Evolutionary conservation across 2,113 vertebrate genomes (phyloP).

Genomic region (Aegithalos caudatus): DNA sequence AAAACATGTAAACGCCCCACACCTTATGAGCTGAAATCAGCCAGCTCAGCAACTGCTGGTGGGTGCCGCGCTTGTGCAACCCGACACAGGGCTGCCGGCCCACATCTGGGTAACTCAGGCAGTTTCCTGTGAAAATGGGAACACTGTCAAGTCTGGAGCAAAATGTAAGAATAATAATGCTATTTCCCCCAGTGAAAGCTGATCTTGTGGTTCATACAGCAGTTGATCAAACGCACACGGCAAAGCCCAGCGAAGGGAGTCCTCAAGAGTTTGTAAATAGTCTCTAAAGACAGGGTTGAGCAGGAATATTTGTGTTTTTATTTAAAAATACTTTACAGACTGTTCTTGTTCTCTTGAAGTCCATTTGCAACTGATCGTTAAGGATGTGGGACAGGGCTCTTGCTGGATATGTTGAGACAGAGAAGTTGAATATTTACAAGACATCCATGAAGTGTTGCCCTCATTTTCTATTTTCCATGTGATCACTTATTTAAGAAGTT

Average conservation of each 20-base stretch:
- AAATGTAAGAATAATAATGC: conserved; percentile 51
- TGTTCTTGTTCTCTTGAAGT: neutral
- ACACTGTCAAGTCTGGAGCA: conserved; percentile 56
- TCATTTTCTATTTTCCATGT: neutral
- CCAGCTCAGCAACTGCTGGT: conserved; percentile 38
- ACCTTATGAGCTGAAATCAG: neutral
- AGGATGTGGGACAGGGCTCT: neutral
- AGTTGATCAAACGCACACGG: conserved; percentile 19
- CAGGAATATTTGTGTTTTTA: neutral
- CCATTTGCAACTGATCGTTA: neutral
- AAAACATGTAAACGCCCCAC: conserved; percentile 14
- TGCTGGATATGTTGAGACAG: neutral
- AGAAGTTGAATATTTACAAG: neutral
- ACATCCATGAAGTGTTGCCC: neutral
- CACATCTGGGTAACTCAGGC: conserved; percentile 54
- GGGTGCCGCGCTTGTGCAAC: neutral
- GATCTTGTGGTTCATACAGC: conserved; percentile 27
- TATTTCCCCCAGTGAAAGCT: conserved; percentile 46
- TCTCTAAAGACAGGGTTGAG: neutral
- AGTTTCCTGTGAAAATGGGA: conserved; percentile 62
- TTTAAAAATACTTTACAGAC: neutral
- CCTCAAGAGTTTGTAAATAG: conserved; percentile 9
- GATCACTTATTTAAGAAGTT: neutral
- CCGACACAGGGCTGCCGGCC: conserved; percentile 10
- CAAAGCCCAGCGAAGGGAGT: neutral